A percentile compares a stretch with the other conserved stretches of the same genome.
These are phyloP conservation scores for Rhodophaea formosa DNA, from an alignment of 2,888 invertebrate genomes.

Conservation along the genomic window DNA sequence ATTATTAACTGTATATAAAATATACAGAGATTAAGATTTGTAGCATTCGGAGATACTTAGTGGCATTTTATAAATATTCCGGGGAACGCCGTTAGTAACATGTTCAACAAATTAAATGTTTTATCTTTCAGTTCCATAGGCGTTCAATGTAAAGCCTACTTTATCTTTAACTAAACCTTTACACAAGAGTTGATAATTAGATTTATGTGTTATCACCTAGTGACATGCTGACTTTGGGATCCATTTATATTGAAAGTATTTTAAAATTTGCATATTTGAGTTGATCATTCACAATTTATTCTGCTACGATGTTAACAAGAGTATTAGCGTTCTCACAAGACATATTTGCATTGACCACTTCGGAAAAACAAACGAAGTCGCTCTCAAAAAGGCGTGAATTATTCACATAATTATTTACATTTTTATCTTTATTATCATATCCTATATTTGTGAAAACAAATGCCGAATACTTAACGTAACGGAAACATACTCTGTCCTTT, in stretches of 20 bases:
- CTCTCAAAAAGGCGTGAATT: not conserved
- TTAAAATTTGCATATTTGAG: not conserved
- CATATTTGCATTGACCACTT: not conserved
- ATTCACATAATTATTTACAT: constrained; percentile 9
- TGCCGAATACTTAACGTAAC: not conserved
- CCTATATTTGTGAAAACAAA: not conserved
- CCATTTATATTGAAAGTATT: not conserved
- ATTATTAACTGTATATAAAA: too few relatives aligned
- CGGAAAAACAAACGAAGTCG: not conserved
- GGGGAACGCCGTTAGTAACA: too few relatives aligned
- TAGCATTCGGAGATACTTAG: too few relatives aligned
- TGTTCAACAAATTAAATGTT: too few relatives aligned
- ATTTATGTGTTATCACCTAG: too few relatives aligned
- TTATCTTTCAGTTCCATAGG: too few relatives aligned
- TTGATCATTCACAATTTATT: not conserved
- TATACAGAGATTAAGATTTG: too few relatives aligned
- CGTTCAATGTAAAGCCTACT: too few relatives aligned
- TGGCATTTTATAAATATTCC: too few relatives aligned
- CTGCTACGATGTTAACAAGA: not conserved
- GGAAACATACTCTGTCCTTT: not conserved
- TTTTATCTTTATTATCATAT: not conserved
- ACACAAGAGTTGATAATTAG: too few relatives aligned
- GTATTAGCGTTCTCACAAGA: not conserved
- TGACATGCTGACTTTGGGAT: too few relatives aligned
- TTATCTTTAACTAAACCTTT: too few relatives aligned